A percentile compares a stretch with the other conserved stretches of the same genome.
These are phyloP conservation scores for Lates calcarifer DNA, from an alignment of 2,113 vertebrate species.

Conservation along the genomic window DNA sequence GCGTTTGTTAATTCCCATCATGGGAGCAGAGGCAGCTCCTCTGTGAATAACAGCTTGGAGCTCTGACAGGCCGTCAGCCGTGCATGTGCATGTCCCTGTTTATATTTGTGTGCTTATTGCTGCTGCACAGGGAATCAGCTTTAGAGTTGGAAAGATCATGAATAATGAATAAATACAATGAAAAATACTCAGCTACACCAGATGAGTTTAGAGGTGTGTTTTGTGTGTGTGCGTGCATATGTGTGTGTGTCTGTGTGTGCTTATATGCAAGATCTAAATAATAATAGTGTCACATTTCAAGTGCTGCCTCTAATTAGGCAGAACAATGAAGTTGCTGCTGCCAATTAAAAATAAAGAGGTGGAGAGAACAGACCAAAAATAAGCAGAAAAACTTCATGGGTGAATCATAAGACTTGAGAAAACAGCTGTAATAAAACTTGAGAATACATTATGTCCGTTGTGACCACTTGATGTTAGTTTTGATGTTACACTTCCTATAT, in stretches of 20 bases:
- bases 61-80: conserved; percentile 51
- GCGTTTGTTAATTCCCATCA: conserved; percentile 66
- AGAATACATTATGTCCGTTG: neutral
- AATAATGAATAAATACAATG: conserved; percentile 48
- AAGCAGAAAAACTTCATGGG: too few relatives aligned
- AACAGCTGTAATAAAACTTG: neutral
- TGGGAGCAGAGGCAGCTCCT: conserved; percentile 44
- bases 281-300: conserved; percentile 14
- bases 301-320: conserved; percentile 22
- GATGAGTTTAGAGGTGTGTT: neutral
- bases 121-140: conserved; percentile 34
- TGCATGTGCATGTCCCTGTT: conserved; percentile 20
- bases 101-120: conserved; percentile 18
- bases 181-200: neutral
- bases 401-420: too few relatives aligned
- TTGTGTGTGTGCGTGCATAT: neutral
- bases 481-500: neutral
- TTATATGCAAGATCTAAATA: neutral
- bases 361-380: too few relatives aligned
- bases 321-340: conserved; percentile 8
- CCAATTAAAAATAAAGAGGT: conserved; percentile 6
- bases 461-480: neutral
- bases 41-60: conserved; percentile 38
- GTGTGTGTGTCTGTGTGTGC: neutral
- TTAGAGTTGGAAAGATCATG: conserved; percentile 26